A percentile compares a stretch with the other conserved stretches of the same genome.
Evolutionary conservation across 2,113 vertebrate genomes (phyloP).

Genomic region (Scytalopus superciliaris): DNA sequence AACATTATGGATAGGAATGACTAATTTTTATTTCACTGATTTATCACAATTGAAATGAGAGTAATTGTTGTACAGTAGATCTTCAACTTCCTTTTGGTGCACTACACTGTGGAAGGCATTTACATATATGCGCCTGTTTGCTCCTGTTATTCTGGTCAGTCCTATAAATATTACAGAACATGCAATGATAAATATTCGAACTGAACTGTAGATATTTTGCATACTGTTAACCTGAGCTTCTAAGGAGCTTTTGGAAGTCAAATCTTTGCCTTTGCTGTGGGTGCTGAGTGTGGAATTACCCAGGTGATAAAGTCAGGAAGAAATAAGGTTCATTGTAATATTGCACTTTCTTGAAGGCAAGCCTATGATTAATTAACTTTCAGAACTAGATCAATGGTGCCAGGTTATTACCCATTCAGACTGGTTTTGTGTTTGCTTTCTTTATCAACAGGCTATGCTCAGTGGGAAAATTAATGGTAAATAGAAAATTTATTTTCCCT

Average conservation of each 20-base stretch:
- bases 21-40: conserved; percentile 10
- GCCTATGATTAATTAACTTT: conserved; percentile 18
- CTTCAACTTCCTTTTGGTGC: neutral
- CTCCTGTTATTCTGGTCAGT: neutral
- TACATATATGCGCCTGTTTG: neutral
- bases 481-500: conserved; percentile 32
- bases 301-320: neutral
- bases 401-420: neutral
- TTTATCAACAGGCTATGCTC: neutral
- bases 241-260: conserved; percentile 40
- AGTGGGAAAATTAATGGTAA: conserved; percentile 32
- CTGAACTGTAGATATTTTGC: neutral
- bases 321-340: neutral
- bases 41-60: neutral
- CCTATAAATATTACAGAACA: conserved; percentile 34
- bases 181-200: conserved; percentile 12
- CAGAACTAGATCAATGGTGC: neutral
- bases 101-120: neutral
- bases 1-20: neutral
- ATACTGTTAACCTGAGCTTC: neutral
- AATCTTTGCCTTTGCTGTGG: neutral
- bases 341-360: neutral
- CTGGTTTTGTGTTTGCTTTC: neutral
- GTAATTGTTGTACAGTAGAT: neutral
- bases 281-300: neutral